phyloP scores from a whole-genome alignment of 2,797 vertebrate species.

The Acrossocheilus wenchowensis region DNA sequence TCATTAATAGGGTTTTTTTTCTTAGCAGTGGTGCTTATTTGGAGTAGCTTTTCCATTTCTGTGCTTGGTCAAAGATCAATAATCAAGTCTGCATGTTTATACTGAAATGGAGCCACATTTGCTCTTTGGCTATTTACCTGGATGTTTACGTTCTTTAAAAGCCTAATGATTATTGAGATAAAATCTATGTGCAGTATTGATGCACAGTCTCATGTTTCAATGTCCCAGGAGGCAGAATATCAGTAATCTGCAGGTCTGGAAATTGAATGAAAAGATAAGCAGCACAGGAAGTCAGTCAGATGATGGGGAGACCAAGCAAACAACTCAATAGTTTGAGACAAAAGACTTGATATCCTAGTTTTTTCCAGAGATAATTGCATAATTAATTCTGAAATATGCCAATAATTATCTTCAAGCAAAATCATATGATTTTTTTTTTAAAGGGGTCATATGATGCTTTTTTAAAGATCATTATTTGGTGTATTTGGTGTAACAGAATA shows the following conservation, averaged over 20 bases:
- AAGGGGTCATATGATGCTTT: too few relatives aligned
- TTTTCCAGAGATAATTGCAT: not conserved
- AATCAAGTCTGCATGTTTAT: not conserved
- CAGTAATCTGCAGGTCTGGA: not conserved
- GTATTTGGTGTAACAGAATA: too few relatives aligned
- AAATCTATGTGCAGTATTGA: not conserved
- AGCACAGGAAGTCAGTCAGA: conserved; percentile 75
- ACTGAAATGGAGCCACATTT: not conserved
- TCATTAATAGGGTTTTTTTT: not conserved
- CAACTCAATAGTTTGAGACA: conserved; percentile 80
- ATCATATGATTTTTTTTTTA: not conserved
- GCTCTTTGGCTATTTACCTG: not conserved
- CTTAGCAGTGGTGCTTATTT: not conserved
- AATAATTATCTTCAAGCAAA: not conserved
- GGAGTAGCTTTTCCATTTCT: not conserved
- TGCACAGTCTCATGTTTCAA: not conserved
- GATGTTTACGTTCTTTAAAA: not conserved
- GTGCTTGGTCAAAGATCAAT: not conserved
- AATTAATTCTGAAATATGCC: not conserved
- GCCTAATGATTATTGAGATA: not conserved
- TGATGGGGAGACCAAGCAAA: conserved; percentile 71
- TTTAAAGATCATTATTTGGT: too few relatives aligned
- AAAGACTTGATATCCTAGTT: conserved; percentile 62
- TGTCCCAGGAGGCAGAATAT: not conserved
- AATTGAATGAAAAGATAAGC: conserved; percentile 68